Conservation (phyloP, 2,113 vertebrate species). For the Cyprinodon variegatus region DNA sequence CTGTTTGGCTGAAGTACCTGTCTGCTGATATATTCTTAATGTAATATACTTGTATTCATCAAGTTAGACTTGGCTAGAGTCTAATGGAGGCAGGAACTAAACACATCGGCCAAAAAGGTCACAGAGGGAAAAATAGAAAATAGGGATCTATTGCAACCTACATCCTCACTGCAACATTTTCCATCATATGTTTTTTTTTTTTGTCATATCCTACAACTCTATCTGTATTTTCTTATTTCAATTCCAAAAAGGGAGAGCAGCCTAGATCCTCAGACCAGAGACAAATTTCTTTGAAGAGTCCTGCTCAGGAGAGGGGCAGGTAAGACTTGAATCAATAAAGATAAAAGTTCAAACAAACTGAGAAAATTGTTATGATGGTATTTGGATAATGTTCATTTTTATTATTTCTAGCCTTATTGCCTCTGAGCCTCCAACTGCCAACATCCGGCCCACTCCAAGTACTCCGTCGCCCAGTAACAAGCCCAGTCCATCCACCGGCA, state of each 20-base stretch:
- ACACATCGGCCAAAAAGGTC: no score
- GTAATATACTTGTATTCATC: no score
- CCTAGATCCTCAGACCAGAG: constrained; percentile 82
- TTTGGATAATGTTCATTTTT: background rate
- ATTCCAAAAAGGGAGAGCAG: constrained; percentile 76
- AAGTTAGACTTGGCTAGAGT: no score
- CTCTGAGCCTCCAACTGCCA: constrained; percentile 95
- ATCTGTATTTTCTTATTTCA: background rate
- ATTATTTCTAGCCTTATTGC: constrained; percentile 82
- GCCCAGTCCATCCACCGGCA: constrained; percentile 83
- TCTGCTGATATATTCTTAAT: no score
- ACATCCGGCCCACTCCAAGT: constrained; percentile 97
- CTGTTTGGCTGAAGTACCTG: no score
- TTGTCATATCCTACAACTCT: no score
- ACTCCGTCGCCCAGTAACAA: constrained; percentile 84
- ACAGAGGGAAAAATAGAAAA: no score
- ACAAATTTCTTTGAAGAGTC: constrained; percentile 90
- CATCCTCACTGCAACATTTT: no score
- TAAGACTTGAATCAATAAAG: constrained; percentile 47
- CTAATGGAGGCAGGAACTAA: no score
- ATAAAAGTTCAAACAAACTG: no score
- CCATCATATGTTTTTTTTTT: no score
- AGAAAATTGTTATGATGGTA: background rate
- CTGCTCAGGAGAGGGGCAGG: constrained; percentile 94
- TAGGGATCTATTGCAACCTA: no score